These are phyloP conservation scores for Leucophora obtusa DNA, from an alignment of 2,888 invertebrate species.

Conservation along the genomic window DNA sequence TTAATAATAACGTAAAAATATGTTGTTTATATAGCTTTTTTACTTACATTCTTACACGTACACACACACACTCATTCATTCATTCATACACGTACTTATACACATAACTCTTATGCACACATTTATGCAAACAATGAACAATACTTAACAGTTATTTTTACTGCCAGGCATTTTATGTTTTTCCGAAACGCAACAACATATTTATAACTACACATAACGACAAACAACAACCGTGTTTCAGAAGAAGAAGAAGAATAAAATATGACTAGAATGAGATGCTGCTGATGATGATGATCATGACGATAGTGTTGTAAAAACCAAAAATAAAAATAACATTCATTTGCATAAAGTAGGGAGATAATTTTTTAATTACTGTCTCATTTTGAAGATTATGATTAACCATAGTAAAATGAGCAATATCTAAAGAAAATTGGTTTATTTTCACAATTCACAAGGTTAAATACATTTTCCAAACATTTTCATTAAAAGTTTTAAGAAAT, in stretches of 20 bases:
- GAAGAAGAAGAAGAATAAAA: not conserved
- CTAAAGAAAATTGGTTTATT: no score
- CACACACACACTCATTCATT: constrained; percentile 1
- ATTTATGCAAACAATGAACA: constrained; percentile 51
- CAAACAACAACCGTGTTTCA: constrained; percentile 1
- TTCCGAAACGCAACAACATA: constrained; percentile 7
- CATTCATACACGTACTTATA: not conserved
- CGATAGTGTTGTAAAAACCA: not conserved
- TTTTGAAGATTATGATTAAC: no score
- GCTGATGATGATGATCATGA: not conserved
- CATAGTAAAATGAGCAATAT: no score
- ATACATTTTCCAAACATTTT: no score
- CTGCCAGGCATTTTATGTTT: constrained; percentile 39
- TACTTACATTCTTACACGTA: constrained; percentile 1
- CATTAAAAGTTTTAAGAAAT: not conserved
- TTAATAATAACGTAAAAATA: constrained; percentile 36
- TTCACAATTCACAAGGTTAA: no score
- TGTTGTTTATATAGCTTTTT: constrained; percentile 27
- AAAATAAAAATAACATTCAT: not conserved
- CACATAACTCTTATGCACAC: constrained; percentile 16
- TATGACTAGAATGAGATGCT: not conserved
- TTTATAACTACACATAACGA: constrained; percentile 11
- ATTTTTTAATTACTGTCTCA: no score
- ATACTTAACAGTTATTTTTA: constrained; percentile 58
- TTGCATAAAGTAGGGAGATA: not conserved